phyloP scores from a whole-genome alignment of 2,797 vertebrate genomes.

The Oreochromis mossambicus region DNA sequence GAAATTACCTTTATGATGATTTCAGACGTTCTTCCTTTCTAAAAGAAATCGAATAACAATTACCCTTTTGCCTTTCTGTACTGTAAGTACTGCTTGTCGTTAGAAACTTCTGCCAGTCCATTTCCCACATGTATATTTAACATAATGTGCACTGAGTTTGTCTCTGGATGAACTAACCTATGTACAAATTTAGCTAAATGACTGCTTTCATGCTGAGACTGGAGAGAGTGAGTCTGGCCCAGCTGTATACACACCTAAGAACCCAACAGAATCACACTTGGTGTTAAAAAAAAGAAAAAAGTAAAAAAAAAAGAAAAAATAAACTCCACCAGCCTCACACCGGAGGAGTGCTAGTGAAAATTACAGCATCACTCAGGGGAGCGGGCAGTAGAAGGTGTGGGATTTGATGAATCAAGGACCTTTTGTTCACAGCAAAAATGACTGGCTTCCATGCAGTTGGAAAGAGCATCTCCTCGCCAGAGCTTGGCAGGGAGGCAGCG shows the following conservation, averaged over 20 bases:
- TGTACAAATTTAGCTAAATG: not conserved
- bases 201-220: not conserved
- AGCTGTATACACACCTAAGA: slow-evolving; percentile 40
- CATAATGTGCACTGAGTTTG: not conserved
- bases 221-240: not conserved
- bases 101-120: not conserved
- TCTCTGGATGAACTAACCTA: not conserved
- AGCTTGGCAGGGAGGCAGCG: slow-evolving; percentile 38
- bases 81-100: not conserved
- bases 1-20: not conserved
- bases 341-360: slow-evolving; percentile 59
- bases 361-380: slow-evolving; percentile 63
- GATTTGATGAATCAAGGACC: slow-evolving; percentile 70
- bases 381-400: slow-evolving; percentile 58
- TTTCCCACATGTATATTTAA: not conserved
- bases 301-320: not conserved
- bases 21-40: not conserved
- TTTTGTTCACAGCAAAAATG: slow-evolving; percentile 66
- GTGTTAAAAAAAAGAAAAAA: not conserved
- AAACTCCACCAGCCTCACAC: slow-evolving; percentile 9
- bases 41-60: not conserved
- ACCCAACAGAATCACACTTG: slow-evolving; percentile 13
- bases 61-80: not conserved
- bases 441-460: slow-evolving; percentile 40
- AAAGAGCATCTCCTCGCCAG: slow-evolving; percentile 27